A percentile compares a stretch with the other conserved stretches of the same genome.
phyloP scores from a whole-genome alignment of 2,888 invertebrate species.

The Meandrusa payeni region DNA sequence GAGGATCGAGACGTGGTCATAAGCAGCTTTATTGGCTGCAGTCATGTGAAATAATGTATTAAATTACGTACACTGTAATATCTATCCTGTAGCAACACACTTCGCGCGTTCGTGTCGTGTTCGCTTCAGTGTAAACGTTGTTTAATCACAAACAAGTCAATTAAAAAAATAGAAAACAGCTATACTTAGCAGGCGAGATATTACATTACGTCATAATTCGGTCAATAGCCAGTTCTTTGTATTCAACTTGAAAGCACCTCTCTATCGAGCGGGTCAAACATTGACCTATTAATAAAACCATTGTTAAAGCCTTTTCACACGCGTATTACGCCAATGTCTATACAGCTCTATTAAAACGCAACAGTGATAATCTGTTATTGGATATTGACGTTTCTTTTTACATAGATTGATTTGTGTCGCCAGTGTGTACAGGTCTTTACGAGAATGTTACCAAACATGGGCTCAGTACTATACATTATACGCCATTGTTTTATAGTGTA shows the following conservation, averaged over 20 bases:
- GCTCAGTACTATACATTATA: background rate
- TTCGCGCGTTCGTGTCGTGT: no score
- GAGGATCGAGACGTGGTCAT: no score
- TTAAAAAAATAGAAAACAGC: no score
- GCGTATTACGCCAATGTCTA: background rate
- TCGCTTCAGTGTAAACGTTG: no score
- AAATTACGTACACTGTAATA: no score
- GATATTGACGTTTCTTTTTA: background rate
- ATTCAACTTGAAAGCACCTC: constrained; percentile 2
- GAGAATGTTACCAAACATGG: constrained; percentile 12
- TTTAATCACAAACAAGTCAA: no score
- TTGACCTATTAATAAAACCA: background rate
- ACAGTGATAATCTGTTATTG: background rate
- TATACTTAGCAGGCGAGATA: no score
- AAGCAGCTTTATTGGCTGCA: no score
- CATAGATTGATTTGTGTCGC: background rate
- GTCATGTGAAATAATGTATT: no score
- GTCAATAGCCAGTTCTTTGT: background rate
- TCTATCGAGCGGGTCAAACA: constrained; percentile 1
- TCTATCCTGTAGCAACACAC: no score
- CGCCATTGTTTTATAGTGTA: constrained; percentile 11
- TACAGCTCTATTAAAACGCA: background rate
- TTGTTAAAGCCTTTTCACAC: no score
- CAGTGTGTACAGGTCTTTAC: constrained; percentile 4
- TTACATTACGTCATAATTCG: no score